Evolutionary conservation across 2,888 invertebrate species (phyloP), one percentile per base, ranked within the genome.

Genomic region (Aelia acuminata): DNA sequence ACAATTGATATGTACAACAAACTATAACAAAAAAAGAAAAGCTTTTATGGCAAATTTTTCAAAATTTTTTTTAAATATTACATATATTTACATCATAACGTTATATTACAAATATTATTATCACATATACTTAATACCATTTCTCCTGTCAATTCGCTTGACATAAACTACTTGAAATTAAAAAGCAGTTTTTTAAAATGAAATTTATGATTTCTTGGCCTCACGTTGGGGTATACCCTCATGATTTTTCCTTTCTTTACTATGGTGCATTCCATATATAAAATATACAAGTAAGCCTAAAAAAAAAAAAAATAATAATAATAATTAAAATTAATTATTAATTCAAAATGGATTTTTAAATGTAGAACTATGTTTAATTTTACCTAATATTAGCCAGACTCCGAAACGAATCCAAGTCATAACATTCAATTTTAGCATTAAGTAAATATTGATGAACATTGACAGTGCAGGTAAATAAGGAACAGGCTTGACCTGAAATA

Each of bases 371-470:
- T 22, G 75, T 10, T 39, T 20, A 11, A 22, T 93, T n/a, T 93
- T 91, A 94, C 98, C 98, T 89, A 98, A 93, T 13, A 93, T 91
- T 91, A 98, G 94, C 98, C 98, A 98, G 26, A 96, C 94, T 88
- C 94, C 93, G 93, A 98, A 98, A 91, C 98, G 94, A 89, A 97
- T 94, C 98, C 98, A 98, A 3, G 98, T 98, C 91, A 95, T 94
- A 86, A 94, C 91, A 92, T 97, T 96, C 90, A 98, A 93, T 93
- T 97, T 96, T 91, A 97, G 94, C 98, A 98, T 98, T 88, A 98
- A 93, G 92, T 97, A 98, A 87, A 97, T 93, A 93, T 98, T 98
- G 91, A 97, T 95, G 90, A 97, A 94, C 80, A 97, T 95, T 92
- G 97, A 97, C 11, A 97, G 91, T 91, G 95, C 96, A 5, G 98